A percentile compares a stretch with the other conserved stretches of the same genome.
Evolutionary conservation across 2,113 vertebrate species (phyloP).

Genomic region (Falcunculus frontatus): DNA sequence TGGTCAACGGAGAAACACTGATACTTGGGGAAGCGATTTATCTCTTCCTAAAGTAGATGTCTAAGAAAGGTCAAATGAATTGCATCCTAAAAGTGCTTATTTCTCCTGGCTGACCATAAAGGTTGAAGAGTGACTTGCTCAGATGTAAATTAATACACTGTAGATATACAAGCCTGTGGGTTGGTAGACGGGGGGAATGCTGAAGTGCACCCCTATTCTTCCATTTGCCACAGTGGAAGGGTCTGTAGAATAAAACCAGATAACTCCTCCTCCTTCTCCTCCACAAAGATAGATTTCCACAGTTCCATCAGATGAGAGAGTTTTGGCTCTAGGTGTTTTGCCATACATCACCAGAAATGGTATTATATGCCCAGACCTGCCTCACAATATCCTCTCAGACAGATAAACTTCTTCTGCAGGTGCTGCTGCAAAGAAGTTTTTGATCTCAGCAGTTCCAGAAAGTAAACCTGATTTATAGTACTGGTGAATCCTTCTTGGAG

Average conservation of each 20-base stretch:
- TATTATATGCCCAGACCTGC: background rate
- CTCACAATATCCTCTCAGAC: background rate
- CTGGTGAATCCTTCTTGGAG: background rate
- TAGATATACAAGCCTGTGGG: background rate
- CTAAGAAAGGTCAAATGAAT: slow-evolving; percentile 39
- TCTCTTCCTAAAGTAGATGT: slow-evolving; percentile 11
- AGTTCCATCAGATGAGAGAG: background rate
- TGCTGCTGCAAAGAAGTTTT: background rate
- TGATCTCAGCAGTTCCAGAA: background rate
- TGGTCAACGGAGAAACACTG: background rate
- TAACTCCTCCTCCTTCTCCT: background rate
- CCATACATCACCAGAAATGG: background rate
- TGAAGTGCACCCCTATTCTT: background rate
- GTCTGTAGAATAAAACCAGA: background rate
- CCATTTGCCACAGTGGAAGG: background rate
- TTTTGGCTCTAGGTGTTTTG: background rate
- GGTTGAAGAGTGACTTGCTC: background rate
- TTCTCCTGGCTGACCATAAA: slow-evolving; percentile 14
- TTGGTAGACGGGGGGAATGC: background rate
- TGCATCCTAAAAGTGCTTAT: background rate
- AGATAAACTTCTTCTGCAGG: background rate
- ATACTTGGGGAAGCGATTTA: background rate
- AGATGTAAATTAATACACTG: slow-evolving; percentile 1
- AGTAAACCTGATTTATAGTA: background rate
- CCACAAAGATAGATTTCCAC: background rate